Conservation (phyloP, 2,888 invertebrate genomes). For the Elegia similella region DNA sequence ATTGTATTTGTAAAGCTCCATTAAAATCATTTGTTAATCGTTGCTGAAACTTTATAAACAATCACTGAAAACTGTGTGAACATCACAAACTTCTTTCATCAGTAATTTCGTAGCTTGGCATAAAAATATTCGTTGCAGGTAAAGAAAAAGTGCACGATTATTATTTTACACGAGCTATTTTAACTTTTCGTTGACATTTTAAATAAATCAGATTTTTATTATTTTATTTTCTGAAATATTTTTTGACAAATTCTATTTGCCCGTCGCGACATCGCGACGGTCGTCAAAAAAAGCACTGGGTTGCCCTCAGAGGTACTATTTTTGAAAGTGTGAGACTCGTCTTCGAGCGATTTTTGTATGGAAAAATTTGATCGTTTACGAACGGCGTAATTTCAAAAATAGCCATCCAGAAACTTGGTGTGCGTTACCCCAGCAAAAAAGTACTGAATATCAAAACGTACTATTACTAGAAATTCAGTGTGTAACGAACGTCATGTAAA, state of each 20-base stretch:
- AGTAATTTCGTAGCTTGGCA: conserved; percentile 24
- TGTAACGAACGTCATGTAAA: too few species aligned
- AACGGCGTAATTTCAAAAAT: too few species aligned
- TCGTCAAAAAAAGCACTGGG: conserved; percentile 67
- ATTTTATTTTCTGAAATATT: conserved; percentile 58
- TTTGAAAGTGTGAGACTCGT: too few species aligned
- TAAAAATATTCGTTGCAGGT: conserved; percentile 42
- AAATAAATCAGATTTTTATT: conserved; percentile 60
- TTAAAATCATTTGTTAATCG: neutral
- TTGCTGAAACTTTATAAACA: conserved; percentile 27
- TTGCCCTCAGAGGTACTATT: too few species aligned
- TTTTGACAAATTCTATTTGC: conserved; percentile 71
- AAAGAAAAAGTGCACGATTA: conserved; percentile 31
- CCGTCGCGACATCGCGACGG: too few species aligned
- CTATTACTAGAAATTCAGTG: too few species aligned
- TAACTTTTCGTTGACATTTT: conserved; percentile 29
- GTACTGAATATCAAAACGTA: too few species aligned
- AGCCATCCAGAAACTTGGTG: too few species aligned
- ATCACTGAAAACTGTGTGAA: conserved; percentile 42
- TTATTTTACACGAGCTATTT: conserved; percentile 27
- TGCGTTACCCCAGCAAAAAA: too few species aligned
- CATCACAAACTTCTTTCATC: conserved; percentile 41
- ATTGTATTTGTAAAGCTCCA: neutral
- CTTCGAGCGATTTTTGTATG: too few species aligned
- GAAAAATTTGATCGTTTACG: too few species aligned